Conservation (phyloP, 2,888 invertebrate genomes). For the Calephelis perditalis region DNA sequence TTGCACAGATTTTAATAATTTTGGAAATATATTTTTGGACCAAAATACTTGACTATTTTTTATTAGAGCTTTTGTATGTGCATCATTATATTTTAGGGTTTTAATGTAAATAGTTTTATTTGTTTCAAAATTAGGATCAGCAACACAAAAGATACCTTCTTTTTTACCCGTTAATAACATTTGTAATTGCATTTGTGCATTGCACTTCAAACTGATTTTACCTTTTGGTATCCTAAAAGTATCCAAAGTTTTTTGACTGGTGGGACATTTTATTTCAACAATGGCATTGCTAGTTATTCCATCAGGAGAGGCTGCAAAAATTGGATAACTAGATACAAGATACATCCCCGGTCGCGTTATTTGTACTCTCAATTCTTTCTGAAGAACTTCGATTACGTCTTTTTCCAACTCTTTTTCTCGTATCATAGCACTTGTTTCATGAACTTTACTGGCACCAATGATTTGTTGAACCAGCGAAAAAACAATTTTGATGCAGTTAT, state of each 20-base stretch:
- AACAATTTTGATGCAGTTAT: constrained; percentile 32
- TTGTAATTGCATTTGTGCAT: constrained; percentile 20
- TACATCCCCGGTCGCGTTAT: constrained; percentile 19
- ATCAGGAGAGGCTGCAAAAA: constrained; percentile 24
- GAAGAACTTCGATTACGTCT: constrained; percentile 18
- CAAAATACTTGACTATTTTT: constrained; percentile 17
- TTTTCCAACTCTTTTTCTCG: constrained; percentile 20
- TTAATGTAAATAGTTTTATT: too few relatives aligned
- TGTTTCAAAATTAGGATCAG: too few relatives aligned
- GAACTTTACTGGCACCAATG: constrained; percentile 23
- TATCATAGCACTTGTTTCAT: constrained; percentile 20
- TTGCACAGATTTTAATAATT: constrained; percentile 19
- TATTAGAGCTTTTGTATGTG: constrained; percentile 14
- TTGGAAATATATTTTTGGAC: constrained; percentile 19
- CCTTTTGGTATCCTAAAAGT: constrained; percentile 13
- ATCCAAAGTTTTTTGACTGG: constrained; percentile 20
- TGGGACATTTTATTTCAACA: constrained; percentile 24
- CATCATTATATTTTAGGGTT: constrained; percentile 15
- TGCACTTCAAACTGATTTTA: constrained; percentile 19
- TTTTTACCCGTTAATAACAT: too few relatives aligned
- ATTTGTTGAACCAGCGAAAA: constrained; percentile 24
- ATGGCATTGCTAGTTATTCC: constrained; percentile 20
- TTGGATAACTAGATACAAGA: constrained; percentile 19
- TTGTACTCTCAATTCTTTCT: constrained; percentile 17
- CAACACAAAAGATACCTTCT: too few relatives aligned